These are phyloP conservation scores for Epiblema foenella DNA, from an alignment of 2,888 invertebrate genomes.

Conservation along the genomic window DNA sequence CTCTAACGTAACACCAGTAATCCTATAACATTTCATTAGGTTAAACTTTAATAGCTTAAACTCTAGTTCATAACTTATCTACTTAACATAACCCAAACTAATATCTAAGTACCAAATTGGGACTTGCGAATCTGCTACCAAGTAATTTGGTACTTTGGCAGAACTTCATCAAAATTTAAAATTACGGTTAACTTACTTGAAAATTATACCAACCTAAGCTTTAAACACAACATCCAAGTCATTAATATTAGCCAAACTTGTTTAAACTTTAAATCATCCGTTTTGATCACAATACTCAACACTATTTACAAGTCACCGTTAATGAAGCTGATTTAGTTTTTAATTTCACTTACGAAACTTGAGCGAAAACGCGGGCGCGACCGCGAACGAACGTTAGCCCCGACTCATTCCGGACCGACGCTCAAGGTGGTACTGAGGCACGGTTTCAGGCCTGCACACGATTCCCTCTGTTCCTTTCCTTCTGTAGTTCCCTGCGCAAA, in stretches of 20 bases:
- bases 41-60: conserved; percentile 9
- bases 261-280: conserved; percentile 36
- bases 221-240: conserved; percentile 28
- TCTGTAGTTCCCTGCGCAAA: conserved; percentile 70
- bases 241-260: conserved; percentile 24
- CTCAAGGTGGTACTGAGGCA: conserved; percentile 72
- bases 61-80: conserved; percentile 10
- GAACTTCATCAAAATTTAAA: conserved; percentile 33
- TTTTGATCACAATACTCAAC: conserved; percentile 29
- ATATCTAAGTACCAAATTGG: conserved; percentile 27
- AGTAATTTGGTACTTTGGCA: background rate
- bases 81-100: conserved; percentile 17
- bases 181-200: conserved; percentile 26
- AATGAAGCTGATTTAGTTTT: conserved; percentile 23
- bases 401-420: conserved; percentile 62
- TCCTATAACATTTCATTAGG: background rate
- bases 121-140: conserved; percentile 10
- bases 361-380: conserved; percentile 38
- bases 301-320: conserved; percentile 29
- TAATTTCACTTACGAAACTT: conserved; percentile 63
- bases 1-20: background rate
- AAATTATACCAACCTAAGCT: conserved; percentile 28
- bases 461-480: conserved; percentile 67
- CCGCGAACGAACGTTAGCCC: conserved; percentile 48
- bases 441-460: conserved; percentile 63